A percentile compares a stretch with the other conserved stretches of the same genome.
Evolutionary conservation across 2,888 invertebrate species (phyloP).

Genomic region (Alloplasta piceator): DNA sequence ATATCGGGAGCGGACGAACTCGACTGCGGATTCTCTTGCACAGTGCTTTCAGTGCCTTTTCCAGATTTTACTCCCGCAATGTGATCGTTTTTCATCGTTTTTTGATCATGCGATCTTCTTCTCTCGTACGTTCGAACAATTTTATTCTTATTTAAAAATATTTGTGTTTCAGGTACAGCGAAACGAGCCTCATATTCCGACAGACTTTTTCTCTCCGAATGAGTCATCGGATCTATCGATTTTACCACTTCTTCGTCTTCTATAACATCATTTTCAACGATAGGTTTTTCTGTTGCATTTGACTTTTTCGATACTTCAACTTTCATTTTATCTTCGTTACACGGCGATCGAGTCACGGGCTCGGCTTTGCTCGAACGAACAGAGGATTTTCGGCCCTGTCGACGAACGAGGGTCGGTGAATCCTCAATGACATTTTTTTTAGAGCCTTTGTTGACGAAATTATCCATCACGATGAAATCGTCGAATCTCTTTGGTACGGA

Average conservation of each 20-base stretch:
- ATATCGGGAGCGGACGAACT: not conserved
- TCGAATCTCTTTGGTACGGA: slow-evolving; percentile 60
- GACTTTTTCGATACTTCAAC: not conserved
- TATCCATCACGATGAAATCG: slow-evolving; percentile 45
- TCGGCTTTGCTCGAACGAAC: slow-evolving; percentile 9
- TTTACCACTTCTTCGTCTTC: not conserved
- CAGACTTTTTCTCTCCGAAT: not conserved
- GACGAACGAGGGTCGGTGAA: not conserved
- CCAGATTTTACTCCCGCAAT: not conserved
- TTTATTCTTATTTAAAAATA: not conserved
- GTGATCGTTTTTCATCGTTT: not conserved
- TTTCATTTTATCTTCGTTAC: not conserved
- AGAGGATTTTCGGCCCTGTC: slow-evolving; percentile 31
- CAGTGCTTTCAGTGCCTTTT: not conserved
- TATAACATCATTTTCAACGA: not conserved
- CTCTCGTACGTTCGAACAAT: slow-evolving; percentile 7
- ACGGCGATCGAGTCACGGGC: too few species aligned
- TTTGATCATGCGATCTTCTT: slow-evolving; percentile 4
- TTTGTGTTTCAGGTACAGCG: not conserved
- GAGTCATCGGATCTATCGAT: not conserved
- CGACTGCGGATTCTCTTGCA: not conserved
- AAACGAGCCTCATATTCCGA: not conserved
- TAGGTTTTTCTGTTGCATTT: not conserved
- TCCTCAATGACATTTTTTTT: not conserved
- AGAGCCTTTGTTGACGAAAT: not conserved